phyloP scores from a whole-genome alignment of 1,140 invertebrate genomes.

The Drosophila ananassae region DNA sequence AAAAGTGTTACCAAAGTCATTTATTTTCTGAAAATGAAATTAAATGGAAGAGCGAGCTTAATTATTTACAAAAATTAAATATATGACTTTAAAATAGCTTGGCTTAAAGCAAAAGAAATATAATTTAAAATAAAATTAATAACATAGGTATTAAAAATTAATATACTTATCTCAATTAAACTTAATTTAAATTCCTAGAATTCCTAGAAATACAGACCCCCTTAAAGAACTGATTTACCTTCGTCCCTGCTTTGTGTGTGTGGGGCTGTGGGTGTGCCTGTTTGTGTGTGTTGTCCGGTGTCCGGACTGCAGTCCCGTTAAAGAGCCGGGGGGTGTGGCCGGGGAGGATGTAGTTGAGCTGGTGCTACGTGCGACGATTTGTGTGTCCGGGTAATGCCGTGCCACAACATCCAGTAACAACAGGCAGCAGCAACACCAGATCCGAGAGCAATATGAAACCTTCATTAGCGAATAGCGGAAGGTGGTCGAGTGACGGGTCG shows the following conservation, averaged over 20 bases:
- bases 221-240: not conserved
- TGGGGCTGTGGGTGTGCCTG: not conserved
- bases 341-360: conserved; percentile 43
- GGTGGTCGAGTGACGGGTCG: conserved; percentile 1
- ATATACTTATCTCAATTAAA: too few species aligned
- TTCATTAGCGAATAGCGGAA: conserved; percentile 59
- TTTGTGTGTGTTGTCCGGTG: conserved; percentile 17
- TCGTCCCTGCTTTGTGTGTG: not conserved
- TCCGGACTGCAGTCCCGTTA: conserved; percentile 38
- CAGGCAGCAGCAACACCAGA: conserved; percentile 16
- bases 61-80: too few species aligned
- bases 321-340: conserved; percentile 17
- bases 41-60: too few species aligned
- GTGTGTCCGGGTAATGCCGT: conserved; percentile 29
- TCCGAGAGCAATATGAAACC: conserved; percentile 62
- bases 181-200: too few species aligned
- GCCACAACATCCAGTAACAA: conserved; percentile 28
- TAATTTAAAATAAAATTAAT: too few species aligned
- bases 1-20: not conserved
- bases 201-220: not conserved
- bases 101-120: too few species aligned
- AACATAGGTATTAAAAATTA: too few species aligned
- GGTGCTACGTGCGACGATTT: conserved; percentile 69
- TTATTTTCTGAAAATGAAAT: not conserved
- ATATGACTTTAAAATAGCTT: too few species aligned